Evolutionary conservation across 2,113 vertebrate genomes (phyloP), one percentile per base, ranked within the genome.

Genomic region (Calypte anna): DNA sequence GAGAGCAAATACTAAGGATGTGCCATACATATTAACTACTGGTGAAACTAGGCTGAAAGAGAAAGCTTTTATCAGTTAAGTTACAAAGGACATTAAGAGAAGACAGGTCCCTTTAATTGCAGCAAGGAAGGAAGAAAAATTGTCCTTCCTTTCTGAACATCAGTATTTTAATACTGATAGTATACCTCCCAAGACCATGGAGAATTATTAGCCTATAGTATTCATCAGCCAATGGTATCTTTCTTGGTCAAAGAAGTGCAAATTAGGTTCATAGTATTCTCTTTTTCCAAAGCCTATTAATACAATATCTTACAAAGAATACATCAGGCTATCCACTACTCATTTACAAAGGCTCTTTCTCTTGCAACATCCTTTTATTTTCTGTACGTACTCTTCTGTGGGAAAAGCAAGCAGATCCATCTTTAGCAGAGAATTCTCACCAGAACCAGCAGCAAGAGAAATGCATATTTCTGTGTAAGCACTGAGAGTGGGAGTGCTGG

Each of bases 11-110:
- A 72, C 25, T 80, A 70, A 31, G 16, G n/a, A 83, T 93, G 75
- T 82, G 93, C 23, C 67, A 44, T 40, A 91, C 87, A 86, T 94
- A 89, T 57, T 70, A 94, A 96, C 40, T 43, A 44, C 16, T 15
- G 36, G 46, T 11, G 51, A 88, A 94, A 91, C 62, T 14, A 74
- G 28, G 25, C 62, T 91, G 63, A 66, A 82, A 77, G 53, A 85
- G 63, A 86, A 82, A n/a, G 55, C 28, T 80, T 72, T 85, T 90
- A 73, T 80, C 2, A 18, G 59, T 94, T 87, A 81, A 73, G 30
- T 75, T 76, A 36, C 67, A 91, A 82, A 12, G 16, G 38, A 12
- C 17, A 69, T 85, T 69, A 87, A 85, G 10, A 75, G 51, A 89
- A 84, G n/a, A 79, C 33, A 66, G 51, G 5, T 82, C 36, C 51